phyloP scores from a whole-genome alignment of 2,888 invertebrate genomes.

The Rotaria macrura region DNA sequence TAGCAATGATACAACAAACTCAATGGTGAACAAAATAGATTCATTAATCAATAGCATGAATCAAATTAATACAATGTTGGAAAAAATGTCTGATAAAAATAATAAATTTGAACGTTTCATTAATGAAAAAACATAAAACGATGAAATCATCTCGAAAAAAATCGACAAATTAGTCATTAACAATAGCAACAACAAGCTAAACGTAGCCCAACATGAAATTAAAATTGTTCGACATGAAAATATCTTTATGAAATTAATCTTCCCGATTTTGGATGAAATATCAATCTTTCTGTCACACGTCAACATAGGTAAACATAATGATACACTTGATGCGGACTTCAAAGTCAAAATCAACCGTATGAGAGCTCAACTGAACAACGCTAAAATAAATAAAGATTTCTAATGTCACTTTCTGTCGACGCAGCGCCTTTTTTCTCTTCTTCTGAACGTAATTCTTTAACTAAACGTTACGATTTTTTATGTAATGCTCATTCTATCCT shows the following conservation, averaged over 20 bases:
- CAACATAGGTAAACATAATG: background rate
- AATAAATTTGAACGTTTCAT: background rate
- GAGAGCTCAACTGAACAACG: background rate
- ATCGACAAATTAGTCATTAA: background rate
- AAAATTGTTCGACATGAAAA: background rate
- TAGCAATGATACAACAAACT: background rate
- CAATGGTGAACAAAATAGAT: background rate
- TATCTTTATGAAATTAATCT: background rate
- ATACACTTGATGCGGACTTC: background rate
- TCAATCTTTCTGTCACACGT: no score
- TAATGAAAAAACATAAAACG: background rate
- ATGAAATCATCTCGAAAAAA: background rate
- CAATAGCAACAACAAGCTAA: background rate
- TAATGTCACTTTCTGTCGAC: background rate
- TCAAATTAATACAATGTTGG: background rate
- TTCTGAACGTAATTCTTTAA: background rate
- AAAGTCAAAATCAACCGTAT: background rate
- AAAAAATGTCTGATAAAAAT: background rate
- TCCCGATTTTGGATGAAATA: background rate
- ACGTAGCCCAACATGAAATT: background rate
- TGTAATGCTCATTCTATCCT: background rate
- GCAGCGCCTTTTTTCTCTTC: background rate
- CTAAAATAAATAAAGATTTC: background rate
- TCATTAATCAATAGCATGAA: background rate
- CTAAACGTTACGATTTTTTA: background rate